phyloP scores from a whole-genome alignment of 2,113 vertebrate genomes.

The Nycticebus coucang region DNA sequence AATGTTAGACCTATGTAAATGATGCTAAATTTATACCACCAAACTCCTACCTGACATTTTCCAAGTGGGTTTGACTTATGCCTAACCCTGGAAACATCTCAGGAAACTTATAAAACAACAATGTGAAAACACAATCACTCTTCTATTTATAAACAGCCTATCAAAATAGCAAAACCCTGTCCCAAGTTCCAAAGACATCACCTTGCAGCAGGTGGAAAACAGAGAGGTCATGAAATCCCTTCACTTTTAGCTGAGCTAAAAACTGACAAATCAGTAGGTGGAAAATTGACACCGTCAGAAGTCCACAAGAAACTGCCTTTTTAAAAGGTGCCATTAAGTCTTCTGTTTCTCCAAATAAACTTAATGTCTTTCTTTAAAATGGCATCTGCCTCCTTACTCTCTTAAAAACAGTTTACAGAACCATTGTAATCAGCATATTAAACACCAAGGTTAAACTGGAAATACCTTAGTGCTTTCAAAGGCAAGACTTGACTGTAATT shows the following conservation, averaged over 20 bases:
- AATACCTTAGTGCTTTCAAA: neutral
- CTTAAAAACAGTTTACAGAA: neutral
- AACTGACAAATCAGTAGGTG: neutral
- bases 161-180: conserved; percentile 39
- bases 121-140: neutral
- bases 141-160: conserved; percentile 33
- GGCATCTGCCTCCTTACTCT: neutral
- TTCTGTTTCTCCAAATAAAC: neutral
- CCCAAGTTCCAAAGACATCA: neutral
- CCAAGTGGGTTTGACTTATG: neutral
- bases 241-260: neutral
- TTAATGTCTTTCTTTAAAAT: neutral
- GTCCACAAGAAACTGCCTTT: neutral
- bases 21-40: conserved; percentile 18
- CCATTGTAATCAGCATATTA: neutral
- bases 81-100: neutral
- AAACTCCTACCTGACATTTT: conserved; percentile 38
- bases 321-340: neutral
- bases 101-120: conserved; percentile 39
- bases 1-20: neutral
- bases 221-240: neutral
- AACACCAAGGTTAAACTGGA: conserved; percentile 21
- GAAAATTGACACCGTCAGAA: conserved; percentile 24
- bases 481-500: neutral
- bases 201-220: conserved; percentile 3